Evolutionary conservation across 2,888 invertebrate genomes (phyloP).

Genomic region (Pseudoips prasinana): DNA sequence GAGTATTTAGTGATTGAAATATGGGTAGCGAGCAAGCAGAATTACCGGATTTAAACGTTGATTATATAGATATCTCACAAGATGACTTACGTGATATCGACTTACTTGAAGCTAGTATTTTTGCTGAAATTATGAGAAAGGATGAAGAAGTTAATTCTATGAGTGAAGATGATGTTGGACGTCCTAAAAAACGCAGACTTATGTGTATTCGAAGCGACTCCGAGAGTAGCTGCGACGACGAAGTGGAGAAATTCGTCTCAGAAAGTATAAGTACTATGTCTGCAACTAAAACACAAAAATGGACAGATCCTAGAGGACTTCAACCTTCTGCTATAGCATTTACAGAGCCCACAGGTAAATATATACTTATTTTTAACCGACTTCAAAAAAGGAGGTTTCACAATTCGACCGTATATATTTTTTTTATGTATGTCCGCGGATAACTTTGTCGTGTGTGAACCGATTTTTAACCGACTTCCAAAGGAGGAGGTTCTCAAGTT

Average conservation of each 20-base stretch:
- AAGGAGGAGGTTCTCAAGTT: not conserved
- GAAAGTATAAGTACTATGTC: too few relatives aligned
- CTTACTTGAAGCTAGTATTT: constrained; percentile 12
- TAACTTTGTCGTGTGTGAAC: too few relatives aligned
- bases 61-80: constrained; percentile 4
- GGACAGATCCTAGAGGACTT: constrained; percentile 2
- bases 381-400: too few relatives aligned
- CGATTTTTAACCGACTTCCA: constrained; percentile 3
- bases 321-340: too few relatives aligned
- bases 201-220: constrained; percentile 1
- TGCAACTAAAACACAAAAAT: constrained; percentile 1
- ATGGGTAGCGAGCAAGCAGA: too few relatives aligned
- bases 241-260: too few relatives aligned
- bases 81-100: constrained; percentile 11
- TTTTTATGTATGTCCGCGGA: too few relatives aligned
- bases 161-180: constrained; percentile 6
- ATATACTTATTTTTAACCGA: constrained; percentile 5
- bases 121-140: constrained; percentile 6
- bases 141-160: constrained; percentile 2
- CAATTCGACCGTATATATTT: too few relatives aligned
- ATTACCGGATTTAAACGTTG: constrained; percentile 1
- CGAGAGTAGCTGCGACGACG: not conserved
- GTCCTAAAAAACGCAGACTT: not conserved
- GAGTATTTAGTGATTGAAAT: too few relatives aligned
- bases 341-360: constrained; percentile 4